Base-by-base conservation (phyloP, 2,888 invertebrate species). In the Linnaemya tessellans region DNA sequence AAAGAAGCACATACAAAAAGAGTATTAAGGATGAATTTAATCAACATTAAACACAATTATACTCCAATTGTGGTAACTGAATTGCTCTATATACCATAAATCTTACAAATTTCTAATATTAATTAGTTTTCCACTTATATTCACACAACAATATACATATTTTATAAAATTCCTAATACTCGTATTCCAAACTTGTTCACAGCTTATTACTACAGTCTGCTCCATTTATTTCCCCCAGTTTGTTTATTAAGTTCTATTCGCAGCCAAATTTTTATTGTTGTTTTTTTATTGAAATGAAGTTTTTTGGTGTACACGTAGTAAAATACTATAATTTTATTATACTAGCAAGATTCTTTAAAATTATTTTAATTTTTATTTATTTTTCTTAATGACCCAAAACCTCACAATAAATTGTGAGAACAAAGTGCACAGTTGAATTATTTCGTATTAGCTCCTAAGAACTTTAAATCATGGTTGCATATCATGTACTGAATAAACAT, bases 381-480 rank as follows among this genome's bases (percentile, higher is more conserved):
- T 79, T 79, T 73, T 41, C 30, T 73, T 38, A 83, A 49, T 78
- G 67, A 73, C 71, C 62, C 68, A 79, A 74, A 78, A 58, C 65
- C 41, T 64, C 43, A 78, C 43, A 78, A 77, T 71, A 77, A 68
- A 30, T 71, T 65, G 54, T 65, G 64, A 82, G 82, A 82, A 82
- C 64, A 77, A 68, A 64, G 35, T 64, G n/a, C 77, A 30, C 11
- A 25, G 77, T 64, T 77, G 77, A 0, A 22, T n/a, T 56, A 43
- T 11, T 41, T 25, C 8, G 82, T 71, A 77, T 0, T 1, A 51
- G 8, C 1, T 35, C 25, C 22, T 10, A 18, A 77, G 70, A 82
- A 82, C 38, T 15, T 56, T 46, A 11, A 11, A 0, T 10, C 71
- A 73, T 30, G 8, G 78, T 83, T 83, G 73, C 3, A 62, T 54